These are phyloP conservation scores for Polymixis flavicincta DNA, from an alignment of 2,888 invertebrate species.

Conservation along the genomic window DNA sequence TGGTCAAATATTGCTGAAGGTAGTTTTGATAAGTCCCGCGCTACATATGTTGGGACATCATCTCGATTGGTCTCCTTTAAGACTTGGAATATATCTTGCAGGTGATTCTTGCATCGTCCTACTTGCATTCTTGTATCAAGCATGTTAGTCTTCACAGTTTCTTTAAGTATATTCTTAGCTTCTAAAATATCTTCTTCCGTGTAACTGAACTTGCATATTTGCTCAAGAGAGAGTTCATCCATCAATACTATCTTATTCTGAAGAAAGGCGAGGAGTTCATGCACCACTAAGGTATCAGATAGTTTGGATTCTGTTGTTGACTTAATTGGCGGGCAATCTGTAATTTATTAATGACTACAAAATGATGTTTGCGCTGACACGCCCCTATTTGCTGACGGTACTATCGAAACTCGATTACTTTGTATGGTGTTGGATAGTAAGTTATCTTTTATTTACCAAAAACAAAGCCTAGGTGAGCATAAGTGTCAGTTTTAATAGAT, in stretches of 20 bases:
- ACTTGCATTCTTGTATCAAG: not conserved
- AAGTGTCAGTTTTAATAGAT: not conserved
- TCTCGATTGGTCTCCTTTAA: slow-evolving; percentile 15
- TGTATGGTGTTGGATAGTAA: not conserved
- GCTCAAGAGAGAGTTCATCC: slow-evolving; percentile 32
- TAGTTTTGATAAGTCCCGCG: slow-evolving; percentile 10
- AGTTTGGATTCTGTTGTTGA: slow-evolving; percentile 4
- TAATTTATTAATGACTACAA: slow-evolving; percentile 31
- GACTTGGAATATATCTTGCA: slow-evolving; percentile 16
- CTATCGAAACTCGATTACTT: not conserved
- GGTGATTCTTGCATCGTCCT: not conserved
- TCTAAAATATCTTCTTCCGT: slow-evolving; percentile 15
- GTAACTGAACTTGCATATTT: slow-evolving; percentile 12
- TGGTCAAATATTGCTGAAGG: slow-evolving; percentile 3
- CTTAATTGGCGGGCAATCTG: slow-evolving; percentile 16
- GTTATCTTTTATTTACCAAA: not conserved
- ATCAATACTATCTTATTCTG: slow-evolving; percentile 28
- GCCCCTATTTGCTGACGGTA: not conserved
- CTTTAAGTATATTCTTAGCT: slow-evolving; percentile 13
- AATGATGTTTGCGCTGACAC: slow-evolving; percentile 11
- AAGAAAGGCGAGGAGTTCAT: slow-evolving; percentile 45
- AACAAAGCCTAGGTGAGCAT: not conserved
- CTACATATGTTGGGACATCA: slow-evolving; percentile 25
- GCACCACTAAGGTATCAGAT: slow-evolving; percentile 11
- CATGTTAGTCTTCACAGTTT: not conserved